Evolutionary conservation across 2,113 vertebrate species (phyloP).

Genomic region (Clarias macrocephalus): DNA sequence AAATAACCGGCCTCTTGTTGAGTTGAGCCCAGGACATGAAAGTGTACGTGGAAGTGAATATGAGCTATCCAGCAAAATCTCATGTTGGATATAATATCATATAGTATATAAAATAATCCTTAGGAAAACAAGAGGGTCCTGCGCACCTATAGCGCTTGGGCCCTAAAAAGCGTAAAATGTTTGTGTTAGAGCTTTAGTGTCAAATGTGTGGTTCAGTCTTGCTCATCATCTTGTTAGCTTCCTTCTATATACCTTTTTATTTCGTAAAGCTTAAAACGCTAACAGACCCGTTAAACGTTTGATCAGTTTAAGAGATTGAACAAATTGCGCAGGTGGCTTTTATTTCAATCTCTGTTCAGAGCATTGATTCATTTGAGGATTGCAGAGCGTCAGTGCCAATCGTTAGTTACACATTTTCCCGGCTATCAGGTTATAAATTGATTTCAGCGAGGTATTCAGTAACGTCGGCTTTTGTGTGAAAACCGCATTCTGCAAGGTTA

Average conservation of each 20-base stretch:
- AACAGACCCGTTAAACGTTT: background rate
- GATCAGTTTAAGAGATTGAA: background rate
- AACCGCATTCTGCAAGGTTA: background rate
- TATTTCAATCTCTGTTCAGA: background rate
- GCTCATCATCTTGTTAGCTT: background rate
- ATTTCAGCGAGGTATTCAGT: constrained; percentile 31
- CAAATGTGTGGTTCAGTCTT: background rate
- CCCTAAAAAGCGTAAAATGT: no score
- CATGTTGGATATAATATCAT: background rate
- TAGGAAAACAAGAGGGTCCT: no score
- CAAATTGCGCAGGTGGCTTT: background rate
- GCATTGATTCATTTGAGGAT: background rate
- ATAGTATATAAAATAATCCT: no score
- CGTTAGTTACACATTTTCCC: constrained; percentile 8
- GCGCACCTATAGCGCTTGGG: no score
- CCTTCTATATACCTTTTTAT: background rate
- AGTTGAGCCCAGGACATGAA: no score
- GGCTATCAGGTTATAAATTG: constrained; percentile 14
- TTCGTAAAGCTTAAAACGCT: background rate
- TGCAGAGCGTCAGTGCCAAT: background rate
- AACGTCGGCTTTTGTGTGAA: background rate
- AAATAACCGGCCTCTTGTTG: no score
- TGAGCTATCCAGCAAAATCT: no score
- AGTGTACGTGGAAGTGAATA: no score
- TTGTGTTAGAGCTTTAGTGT: background rate